Evolutionary conservation across 2,113 vertebrate species (phyloP).

Genomic region (Galemys pyrenaicus): DNA sequence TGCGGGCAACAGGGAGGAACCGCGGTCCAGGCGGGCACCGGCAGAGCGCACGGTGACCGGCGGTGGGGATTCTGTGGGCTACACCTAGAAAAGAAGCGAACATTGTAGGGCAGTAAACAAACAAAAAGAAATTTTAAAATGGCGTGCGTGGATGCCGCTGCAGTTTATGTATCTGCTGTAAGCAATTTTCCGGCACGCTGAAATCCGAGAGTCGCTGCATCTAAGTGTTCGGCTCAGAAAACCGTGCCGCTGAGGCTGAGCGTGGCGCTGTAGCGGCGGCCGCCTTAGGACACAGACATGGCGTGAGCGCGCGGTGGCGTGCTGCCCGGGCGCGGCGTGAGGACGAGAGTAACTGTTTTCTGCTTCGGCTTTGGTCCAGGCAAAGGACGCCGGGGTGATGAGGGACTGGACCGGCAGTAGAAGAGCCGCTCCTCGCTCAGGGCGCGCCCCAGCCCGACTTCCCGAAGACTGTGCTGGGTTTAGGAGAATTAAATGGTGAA

Average conservation of each 20-base stretch:
- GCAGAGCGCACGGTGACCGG: no score
- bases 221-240: neutral
- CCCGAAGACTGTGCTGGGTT: conserved; percentile 45
- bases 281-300: no score
- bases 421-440: neutral
- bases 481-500: conserved; percentile 39
- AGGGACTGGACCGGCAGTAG: neutral
- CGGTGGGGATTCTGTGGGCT: no score
- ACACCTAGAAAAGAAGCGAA: no score
- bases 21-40: no score
- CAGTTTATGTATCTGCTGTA: neutral
- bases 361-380: conserved; percentile 25
- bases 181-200: neutral
- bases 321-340: no score
- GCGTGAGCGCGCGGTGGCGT: no score
- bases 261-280: no score
- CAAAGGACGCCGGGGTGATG: neutral
- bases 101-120: no score
- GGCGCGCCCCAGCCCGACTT: neutral
- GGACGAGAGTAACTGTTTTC: conserved; percentile 49
- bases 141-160: neutral
- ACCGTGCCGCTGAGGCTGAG: no score
- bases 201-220: neutral
- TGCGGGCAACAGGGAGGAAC: no score
- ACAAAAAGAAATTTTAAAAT: no score